phyloP scores from a whole-genome alignment of 2,797 vertebrate genomes.

The Jordanella pulchra region DNA sequence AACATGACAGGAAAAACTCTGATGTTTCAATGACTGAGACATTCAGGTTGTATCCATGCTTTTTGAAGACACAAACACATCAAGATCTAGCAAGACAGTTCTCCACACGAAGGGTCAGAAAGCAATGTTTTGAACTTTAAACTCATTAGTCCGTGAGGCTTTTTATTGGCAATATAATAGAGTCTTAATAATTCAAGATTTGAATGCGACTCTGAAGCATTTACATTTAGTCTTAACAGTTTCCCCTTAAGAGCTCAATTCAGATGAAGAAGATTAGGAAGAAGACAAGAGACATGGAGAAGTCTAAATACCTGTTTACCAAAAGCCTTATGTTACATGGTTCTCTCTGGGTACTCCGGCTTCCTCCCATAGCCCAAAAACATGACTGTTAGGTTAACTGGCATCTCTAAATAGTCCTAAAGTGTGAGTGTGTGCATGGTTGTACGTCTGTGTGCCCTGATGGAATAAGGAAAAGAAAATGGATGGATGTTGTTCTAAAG shows the following conservation, averaged over 20 bases:
- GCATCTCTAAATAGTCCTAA: too few relatives aligned
- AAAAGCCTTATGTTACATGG: too few relatives aligned
- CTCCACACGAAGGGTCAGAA: too few relatives aligned
- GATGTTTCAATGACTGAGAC: conserved; percentile 30
- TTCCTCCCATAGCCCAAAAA: too few relatives aligned
- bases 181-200: not conserved
- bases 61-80: not conserved
- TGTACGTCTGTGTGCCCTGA: too few relatives aligned
- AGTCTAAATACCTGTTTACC: too few relatives aligned
- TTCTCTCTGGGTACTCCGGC: too few relatives aligned
- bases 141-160: not conserved
- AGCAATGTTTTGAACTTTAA: not conserved
- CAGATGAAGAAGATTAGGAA: not conserved
- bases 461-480: too few relatives aligned
- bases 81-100: not conserved
- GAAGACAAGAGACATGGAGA: not conserved
- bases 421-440: too few relatives aligned
- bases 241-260: not conserved
- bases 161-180: not conserved
- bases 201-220: not conserved
- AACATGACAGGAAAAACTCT: conserved; percentile 18
- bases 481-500: not conserved
- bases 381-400: too few relatives aligned
- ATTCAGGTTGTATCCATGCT: conserved; percentile 9
- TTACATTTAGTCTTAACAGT: not conserved